phyloP scores from a whole-genome alignment of 2,797 vertebrate genomes.

The Takifugu rubripes region DNA sequence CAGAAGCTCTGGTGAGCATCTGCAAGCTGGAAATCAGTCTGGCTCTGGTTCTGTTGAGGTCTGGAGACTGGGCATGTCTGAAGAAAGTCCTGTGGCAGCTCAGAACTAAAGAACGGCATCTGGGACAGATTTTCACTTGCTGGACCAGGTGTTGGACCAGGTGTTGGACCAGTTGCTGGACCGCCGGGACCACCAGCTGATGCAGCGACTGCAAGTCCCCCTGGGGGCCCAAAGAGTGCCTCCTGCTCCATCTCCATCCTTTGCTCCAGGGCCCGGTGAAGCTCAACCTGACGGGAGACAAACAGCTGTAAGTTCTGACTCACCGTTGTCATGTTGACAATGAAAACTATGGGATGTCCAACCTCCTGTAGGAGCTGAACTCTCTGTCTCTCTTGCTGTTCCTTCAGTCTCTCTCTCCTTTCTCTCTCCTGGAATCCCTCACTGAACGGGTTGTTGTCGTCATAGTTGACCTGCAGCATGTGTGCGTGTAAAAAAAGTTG shows the following conservation, averaged over 20 bases:
- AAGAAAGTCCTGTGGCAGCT: conserved; percentile 86
- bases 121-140: conserved; percentile 74
- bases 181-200: neutral
- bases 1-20: conserved; percentile 45
- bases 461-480: conserved; percentile 83
- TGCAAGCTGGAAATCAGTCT: conserved; percentile 36
- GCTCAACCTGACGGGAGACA: conserved; percentile 71
- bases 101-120: conserved; percentile 83
- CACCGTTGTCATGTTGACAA: neutral
- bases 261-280: conserved; percentile 70
- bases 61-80: conserved; percentile 75
- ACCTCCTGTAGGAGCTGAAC: conserved; percentile 92
- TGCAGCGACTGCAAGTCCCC: conserved; percentile 12
- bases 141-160: conserved; percentile 56
- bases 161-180: conserved; percentile 9
- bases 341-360: conserved; percentile 24
- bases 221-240: conserved; percentile 46
- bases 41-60: conserved; percentile 33
- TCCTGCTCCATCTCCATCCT: conserved; percentile 77
- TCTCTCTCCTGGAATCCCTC: conserved; percentile 96
- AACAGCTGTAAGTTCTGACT: neutral
- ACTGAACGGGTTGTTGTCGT: conserved; percentile 98
- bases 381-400: conserved; percentile 92
- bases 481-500: neutral
- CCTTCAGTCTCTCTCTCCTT: conserved; percentile 86